Evolutionary conservation across 2,797 vertebrate genomes (phyloP).

Genomic region (Xiphorhynchus erythropygius): DNA sequence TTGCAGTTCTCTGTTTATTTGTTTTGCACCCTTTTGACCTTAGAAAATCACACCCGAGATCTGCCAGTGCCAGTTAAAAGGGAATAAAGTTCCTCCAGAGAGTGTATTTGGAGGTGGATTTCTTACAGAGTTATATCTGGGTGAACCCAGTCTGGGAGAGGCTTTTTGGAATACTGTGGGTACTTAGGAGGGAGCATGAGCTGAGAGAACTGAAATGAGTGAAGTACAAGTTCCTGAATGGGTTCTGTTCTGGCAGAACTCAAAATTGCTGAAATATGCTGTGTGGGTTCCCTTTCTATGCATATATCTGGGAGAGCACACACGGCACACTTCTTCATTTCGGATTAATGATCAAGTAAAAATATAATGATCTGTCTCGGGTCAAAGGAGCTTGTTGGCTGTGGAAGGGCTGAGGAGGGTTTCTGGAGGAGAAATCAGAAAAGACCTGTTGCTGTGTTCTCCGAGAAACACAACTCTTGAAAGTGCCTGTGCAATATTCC

Average conservation of each 20-base stretch:
- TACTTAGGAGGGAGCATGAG: background rate
- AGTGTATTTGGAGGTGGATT: background rate
- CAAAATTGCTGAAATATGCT: background rate
- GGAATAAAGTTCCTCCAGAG: background rate
- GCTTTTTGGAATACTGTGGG: background rate
- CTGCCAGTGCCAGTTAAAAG: background rate
- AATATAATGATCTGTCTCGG: accelerated
- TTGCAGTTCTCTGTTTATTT: background rate
- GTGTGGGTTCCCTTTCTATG: background rate
- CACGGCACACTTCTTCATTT: background rate
- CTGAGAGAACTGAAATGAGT: background rate
- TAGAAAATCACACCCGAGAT: background rate
- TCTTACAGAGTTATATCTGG: no score
- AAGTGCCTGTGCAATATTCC: background rate
- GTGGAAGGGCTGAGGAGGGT: background rate
- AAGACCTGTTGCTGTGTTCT: background rate
- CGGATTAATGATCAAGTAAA: background rate
- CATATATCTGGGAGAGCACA: background rate
- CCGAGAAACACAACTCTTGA: background rate
- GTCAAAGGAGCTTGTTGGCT: accelerated
- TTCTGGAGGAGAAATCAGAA: background rate
- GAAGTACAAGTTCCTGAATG: background rate
- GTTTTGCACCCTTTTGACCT: background rate
- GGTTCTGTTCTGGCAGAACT: background rate
- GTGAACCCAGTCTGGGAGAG: background rate